phyloP scores from a whole-genome alignment of 2,888 invertebrate genomes.

The Phytoseiulus persimilis region DNA sequence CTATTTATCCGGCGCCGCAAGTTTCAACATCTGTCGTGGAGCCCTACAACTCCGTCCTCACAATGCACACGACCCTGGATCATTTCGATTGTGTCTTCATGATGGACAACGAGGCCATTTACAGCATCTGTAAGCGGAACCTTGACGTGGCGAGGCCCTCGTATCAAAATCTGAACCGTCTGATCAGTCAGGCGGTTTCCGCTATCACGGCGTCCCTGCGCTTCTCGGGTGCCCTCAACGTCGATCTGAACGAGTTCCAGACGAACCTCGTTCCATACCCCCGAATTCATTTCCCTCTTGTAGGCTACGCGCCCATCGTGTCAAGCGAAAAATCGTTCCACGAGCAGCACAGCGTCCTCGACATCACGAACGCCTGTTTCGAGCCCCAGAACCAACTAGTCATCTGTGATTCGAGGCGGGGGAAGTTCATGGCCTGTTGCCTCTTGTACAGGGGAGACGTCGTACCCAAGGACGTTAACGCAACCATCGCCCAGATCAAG shows the following conservation, averaged over 20 bases:
- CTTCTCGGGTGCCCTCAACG: constrained; percentile 72
- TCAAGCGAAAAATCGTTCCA: background rate
- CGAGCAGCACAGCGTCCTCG: background rate
- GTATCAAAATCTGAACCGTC: constrained; percentile 77
- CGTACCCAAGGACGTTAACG: constrained; percentile 50
- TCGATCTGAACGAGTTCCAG: constrained; percentile 71
- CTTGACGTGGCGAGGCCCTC: constrained; percentile 73
- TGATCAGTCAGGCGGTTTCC: constrained; percentile 81
- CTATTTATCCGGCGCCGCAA: constrained; percentile 46
- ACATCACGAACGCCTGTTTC: constrained; percentile 50
- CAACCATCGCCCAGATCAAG: constrained; percentile 50
- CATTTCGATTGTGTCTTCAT: constrained; percentile 50
- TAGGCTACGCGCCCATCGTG: background rate
- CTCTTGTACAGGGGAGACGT: constrained; percentile 51
- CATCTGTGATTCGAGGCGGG: constrained; percentile 50
- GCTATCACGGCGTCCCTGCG: constrained; percentile 51
- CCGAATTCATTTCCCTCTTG: constrained; percentile 50
- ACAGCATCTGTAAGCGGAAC: constrained; percentile 77
- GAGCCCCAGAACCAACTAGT: constrained; percentile 54
- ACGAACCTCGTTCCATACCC: constrained; percentile 83
- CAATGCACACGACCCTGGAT: constrained; percentile 46
- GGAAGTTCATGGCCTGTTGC: constrained; percentile 54
- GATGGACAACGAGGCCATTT: constrained; percentile 89
- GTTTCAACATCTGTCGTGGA: constrained; percentile 74
- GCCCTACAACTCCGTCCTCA: constrained; percentile 82